Evolutionary conservation across 2,113 vertebrate genomes (phyloP), one percentile per base, ranked within the genome.

Genomic region (Turnix velox): DNA sequence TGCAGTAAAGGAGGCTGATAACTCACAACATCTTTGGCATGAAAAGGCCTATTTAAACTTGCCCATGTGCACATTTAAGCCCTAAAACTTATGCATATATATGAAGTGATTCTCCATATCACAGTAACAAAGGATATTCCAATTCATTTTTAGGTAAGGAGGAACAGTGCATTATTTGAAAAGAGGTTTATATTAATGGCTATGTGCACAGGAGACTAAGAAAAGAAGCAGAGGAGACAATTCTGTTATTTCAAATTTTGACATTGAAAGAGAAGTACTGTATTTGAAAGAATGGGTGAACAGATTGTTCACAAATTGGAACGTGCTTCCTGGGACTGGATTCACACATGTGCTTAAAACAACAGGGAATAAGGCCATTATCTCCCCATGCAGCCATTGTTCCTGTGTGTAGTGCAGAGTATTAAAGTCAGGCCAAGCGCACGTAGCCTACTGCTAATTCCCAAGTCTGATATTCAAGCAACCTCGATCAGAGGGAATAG

Each of bases 261-360:
- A 51, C 62, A 45, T 4, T 83, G 51, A 61, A 85, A 65, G 28
- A 54, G 73, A 95, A 91, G 62, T 51, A 14, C 22, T 39, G 7
- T 31, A 39, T 62, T 49, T 93, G 79, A 93, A 92, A 92, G 42
- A 77, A 68, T 42, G 52, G 39, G 43, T 75, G 55, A 93, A 88
- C 46, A 88, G 77, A 91, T 91, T 95, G 87, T 67, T 94, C 67
- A 73, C 33, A 95, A 83, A 93, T 5, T 69, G 14, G 35, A 88
- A 30, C 10, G 10, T 37, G 55, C 31, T 94, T 90, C 57, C 31
- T 42, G 48, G 46, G 19, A 61, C 35, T 68, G 61, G 35, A 72
- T 65, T 78, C 54, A 74, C 39, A 55, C 25, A 51, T 30, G 23
- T 55, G 28, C 52, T 84, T 77, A 84, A 83, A 91, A n/a, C 43